These are phyloP conservation scores for Bufotes viridis DNA, from an alignment of 2,797 vertebrate genomes.

Conservation along the genomic window DNA sequence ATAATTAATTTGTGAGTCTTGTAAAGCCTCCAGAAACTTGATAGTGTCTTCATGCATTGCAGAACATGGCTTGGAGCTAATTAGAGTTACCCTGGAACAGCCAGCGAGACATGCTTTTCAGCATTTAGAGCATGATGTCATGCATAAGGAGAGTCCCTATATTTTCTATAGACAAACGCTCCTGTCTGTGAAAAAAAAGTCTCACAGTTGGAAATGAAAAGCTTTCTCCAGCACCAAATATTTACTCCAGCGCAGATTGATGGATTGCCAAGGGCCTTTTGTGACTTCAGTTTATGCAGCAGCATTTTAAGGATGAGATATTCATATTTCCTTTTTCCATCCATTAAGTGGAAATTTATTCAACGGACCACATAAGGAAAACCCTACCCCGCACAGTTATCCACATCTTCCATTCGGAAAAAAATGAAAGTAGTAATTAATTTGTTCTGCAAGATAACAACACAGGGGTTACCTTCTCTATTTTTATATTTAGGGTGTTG, in stretches of 20 bases:
- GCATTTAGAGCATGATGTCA: conserved; percentile 60
- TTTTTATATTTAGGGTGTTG: conserved; percentile 44
- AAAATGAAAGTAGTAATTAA: conserved; percentile 33
- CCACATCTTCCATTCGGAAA: conserved; percentile 36
- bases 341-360: conserved; percentile 18
- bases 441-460: conserved; percentile 49
- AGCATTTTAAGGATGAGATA: conserved; percentile 20
- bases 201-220: conserved; percentile 36
- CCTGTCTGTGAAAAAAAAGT: background rate
- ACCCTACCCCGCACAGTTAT: background rate
- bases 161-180: conserved; percentile 40
- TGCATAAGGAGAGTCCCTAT: conserved; percentile 9
- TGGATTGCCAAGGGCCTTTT: conserved; percentile 30
- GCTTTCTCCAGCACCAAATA: conserved; percentile 41
- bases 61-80: conserved; percentile 58
- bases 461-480: background rate
- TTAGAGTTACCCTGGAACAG: conserved; percentile 50
- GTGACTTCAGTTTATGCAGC: conserved; percentile 22
- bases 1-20: conserved; percentile 30
- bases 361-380: conserved; percentile 22
- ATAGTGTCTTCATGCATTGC: conserved; percentile 53
- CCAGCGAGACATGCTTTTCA: conserved; percentile 48
- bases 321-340: conserved; percentile 36
- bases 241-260: conserved; percentile 42
- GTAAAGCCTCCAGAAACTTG: conserved; percentile 47